Conservation (phyloP, 2,797 vertebrate species). For the Lepidocolaptes lacrymiger region DNA sequence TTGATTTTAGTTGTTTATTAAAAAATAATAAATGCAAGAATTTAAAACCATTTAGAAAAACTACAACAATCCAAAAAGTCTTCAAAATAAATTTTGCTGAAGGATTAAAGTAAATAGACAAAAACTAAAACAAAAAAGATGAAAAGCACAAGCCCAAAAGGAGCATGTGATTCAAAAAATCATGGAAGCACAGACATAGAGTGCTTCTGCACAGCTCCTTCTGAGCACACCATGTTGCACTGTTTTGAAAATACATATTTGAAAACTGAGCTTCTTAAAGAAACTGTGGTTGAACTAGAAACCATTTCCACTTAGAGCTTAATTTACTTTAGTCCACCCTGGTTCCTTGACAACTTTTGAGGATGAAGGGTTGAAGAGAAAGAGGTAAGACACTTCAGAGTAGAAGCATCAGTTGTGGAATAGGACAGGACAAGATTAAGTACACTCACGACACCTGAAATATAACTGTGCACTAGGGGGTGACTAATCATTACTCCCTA, state of each 20-base stretch:
- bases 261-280: not conserved
- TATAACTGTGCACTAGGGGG: constrained; percentile 27
- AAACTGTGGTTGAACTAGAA: not conserved
- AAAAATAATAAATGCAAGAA: not conserved
- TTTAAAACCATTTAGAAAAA: not conserved
- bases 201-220: not conserved
- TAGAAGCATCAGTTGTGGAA: constrained; percentile 21
- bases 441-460: constrained; percentile 60
- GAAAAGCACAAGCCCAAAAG: not conserved
- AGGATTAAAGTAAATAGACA: not conserved
- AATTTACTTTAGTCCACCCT: not conserved
- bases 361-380: not conserved
- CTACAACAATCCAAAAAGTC: not conserved
- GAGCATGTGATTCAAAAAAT: not conserved
- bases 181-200: not conserved
- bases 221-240: accelerated
- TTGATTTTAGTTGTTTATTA: not conserved
- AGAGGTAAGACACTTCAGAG: constrained; percentile 47
- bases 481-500: constrained; percentile 62
- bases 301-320: not conserved
- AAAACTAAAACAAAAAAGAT: not conserved
- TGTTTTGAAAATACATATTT: not conserved
- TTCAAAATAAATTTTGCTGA: not conserved
- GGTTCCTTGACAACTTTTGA: not conserved
- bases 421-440: constrained; percentile 53